Evolutionary conservation across 2,797 vertebrate species (phyloP).

Genomic region (Cossypha heuglini): DNA sequence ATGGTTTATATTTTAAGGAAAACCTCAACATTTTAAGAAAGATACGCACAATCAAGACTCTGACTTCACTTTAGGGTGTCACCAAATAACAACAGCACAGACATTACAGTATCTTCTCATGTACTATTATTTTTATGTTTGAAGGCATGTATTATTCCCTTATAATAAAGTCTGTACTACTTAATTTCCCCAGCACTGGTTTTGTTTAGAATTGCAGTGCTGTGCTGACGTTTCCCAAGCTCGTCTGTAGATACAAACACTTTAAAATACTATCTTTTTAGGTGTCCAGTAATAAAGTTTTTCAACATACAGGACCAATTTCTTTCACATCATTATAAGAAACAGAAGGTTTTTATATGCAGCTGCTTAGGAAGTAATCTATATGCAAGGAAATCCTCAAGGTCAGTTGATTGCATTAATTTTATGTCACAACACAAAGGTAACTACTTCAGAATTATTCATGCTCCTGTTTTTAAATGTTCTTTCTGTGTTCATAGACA

Average conservation of each 20-base stretch:
- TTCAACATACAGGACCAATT: background rate
- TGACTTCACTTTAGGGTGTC: background rate
- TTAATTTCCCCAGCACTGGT: background rate
- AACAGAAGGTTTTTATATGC: background rate
- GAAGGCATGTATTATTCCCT: background rate
- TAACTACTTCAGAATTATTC: background rate
- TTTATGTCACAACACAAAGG: background rate
- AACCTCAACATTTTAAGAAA: background rate
- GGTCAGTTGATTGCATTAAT: background rate
- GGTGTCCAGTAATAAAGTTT: background rate
- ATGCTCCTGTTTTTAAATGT: background rate
- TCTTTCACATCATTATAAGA: background rate
- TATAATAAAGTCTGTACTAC: background rate
- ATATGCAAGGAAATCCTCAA: background rate
- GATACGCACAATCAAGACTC: rapidly evolving
- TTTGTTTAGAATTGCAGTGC: background rate
- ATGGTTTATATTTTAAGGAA: background rate
- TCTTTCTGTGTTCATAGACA: background rate
- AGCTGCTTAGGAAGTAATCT: background rate
- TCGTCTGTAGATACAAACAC: background rate
- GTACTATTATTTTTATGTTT: background rate
- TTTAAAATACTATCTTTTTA: background rate
- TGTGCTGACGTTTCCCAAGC: background rate
- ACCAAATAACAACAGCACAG: background rate
- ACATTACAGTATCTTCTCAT: background rate